Evolutionary conservation across 2,113 vertebrate genomes (phyloP).

Genomic region (Passer montanus): DNA sequence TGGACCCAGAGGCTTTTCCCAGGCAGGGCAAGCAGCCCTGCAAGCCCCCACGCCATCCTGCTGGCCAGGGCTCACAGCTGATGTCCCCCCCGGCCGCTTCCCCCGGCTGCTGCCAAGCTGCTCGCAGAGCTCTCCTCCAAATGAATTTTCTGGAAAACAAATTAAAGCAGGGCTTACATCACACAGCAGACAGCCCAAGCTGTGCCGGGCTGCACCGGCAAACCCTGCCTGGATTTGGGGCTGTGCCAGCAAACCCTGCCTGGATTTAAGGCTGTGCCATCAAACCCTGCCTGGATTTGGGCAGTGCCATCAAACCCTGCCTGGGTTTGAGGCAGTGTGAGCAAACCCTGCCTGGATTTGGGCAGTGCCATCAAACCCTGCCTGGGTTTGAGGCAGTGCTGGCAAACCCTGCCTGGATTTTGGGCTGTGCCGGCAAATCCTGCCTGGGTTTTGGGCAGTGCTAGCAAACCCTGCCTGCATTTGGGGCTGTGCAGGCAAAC

Average conservation of each 20-base stretch:
- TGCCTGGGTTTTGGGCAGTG: no score
- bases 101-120: background rate
- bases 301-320: no score
- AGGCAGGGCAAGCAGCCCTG: background rate
- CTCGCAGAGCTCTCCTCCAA: background rate
- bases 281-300: no score
- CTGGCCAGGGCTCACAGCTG: background rate
- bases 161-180: conserved; percentile 34
- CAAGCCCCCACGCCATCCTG: background rate
- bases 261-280: no score
- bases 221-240: background rate
- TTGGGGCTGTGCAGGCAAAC: no score
- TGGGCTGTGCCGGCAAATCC: no score
- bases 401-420: no score
- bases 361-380: no score
- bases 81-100: background rate
- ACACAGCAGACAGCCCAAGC: background rate
- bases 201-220: background rate
- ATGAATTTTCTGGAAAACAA: conserved; percentile 64
- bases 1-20: background rate
- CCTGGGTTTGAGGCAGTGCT: no score
- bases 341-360: no score
- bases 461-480: no score
- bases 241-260: background rate
- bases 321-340: no score